Conservation (phyloP, 1,140 invertebrate species). For the Zaprionus africanus region DNA sequence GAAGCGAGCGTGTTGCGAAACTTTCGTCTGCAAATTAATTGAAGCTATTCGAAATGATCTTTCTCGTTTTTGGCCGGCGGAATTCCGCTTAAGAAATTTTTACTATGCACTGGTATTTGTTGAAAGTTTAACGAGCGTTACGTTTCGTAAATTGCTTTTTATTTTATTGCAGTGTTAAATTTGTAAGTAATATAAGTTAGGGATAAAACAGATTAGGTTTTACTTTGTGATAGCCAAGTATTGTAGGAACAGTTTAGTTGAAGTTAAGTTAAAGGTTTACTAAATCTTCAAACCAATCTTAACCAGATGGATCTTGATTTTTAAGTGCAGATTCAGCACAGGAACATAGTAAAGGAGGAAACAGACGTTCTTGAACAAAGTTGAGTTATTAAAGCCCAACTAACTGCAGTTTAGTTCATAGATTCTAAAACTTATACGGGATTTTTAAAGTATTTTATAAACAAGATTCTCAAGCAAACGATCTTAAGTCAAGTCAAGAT, state of each 20-base stretch:
- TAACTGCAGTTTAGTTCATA: no score
- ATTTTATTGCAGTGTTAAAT: conserved; percentile 7
- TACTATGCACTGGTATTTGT: conserved; percentile 32
- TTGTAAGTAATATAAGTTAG: not conserved
- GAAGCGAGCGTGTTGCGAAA: conserved; percentile 58
- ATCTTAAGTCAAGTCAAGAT: no score
- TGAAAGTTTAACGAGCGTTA: conserved; percentile 68
- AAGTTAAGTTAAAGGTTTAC: not conserved
- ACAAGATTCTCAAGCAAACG: no score
- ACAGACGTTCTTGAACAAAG: not conserved
- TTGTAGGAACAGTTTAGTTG: not conserved
- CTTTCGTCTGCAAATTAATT: conserved; percentile 73
- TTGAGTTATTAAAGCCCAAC: not conserved
- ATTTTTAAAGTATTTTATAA: no score
- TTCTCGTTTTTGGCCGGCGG: conserved; percentile 40
- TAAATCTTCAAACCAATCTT: no score
- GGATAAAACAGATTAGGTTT: not conserved
- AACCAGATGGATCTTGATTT: no score
- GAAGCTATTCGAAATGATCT: conserved; percentile 46
- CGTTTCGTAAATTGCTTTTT: conserved; percentile 58
- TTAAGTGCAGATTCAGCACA: no score
- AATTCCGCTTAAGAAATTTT: conserved; percentile 69
- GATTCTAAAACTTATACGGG: no score
- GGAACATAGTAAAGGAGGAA: no score
- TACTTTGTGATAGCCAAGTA: not conserved